Evolutionary conservation across 2,797 vertebrate species (phyloP).

Genomic region (Eremophila alpestris): DNA sequence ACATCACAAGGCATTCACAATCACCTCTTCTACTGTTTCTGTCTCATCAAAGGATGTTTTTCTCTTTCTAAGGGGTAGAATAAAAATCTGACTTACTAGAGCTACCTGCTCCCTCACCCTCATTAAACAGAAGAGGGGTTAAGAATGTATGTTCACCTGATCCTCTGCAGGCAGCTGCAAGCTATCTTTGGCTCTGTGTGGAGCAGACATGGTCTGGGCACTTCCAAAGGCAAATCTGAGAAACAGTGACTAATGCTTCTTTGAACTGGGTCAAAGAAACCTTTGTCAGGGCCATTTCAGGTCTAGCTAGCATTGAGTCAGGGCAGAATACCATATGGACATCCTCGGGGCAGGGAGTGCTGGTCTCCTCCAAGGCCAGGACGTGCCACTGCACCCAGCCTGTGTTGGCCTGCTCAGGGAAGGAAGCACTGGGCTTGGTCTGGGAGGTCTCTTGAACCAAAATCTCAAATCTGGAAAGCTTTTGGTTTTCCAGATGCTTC

Average conservation of each 20-base stretch:
- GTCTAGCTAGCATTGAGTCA: rapidly evolving
- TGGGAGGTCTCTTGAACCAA: neutral
- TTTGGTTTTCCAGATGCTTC: neutral
- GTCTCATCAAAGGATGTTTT: neutral
- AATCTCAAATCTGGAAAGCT: neutral
- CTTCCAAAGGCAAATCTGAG: neutral
- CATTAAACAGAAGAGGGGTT: neutral
- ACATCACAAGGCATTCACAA: neutral
- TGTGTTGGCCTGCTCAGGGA: rapidly evolving
- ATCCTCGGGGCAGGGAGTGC: rapidly evolving
- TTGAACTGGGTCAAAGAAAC: neutral
- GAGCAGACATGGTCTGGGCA: neutral
- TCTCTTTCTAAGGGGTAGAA: neutral
- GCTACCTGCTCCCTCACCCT: neutral
- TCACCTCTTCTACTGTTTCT: neutral
- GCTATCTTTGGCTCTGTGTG: neutral
- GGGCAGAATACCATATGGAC: neutral
- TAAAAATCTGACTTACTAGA: neutral
- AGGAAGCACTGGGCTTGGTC: neutral
- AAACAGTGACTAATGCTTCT: neutral
- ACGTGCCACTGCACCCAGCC: rapidly evolving
- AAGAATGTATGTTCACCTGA: neutral
- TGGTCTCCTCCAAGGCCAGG: neutral
- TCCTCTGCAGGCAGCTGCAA: neutral
- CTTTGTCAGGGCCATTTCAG: neutral